Conservation (phyloP, 2,797 vertebrate genomes). For the Arctocebus calabarensis region DNA sequence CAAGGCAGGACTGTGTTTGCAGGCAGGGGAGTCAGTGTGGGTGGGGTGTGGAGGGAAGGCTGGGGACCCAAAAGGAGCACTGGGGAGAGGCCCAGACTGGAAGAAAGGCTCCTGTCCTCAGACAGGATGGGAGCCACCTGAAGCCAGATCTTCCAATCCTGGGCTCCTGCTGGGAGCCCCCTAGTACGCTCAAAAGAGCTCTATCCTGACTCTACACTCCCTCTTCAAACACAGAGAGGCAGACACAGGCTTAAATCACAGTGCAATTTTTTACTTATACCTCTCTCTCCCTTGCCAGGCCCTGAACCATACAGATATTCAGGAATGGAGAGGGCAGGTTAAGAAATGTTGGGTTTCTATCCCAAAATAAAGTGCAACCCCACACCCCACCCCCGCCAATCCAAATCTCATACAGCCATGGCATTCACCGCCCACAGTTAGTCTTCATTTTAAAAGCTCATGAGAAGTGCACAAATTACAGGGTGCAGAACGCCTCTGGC, state of each 20-base stretch:
- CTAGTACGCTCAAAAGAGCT: background rate
- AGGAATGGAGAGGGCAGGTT: background rate
- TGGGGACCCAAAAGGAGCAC: background rate
- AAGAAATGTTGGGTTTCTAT: background rate
- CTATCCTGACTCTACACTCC: background rate
- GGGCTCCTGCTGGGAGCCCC: background rate
- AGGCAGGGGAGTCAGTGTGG: accelerated
- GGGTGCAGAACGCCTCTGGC: background rate
- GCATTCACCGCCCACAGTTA: background rate
- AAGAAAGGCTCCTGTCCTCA: background rate
- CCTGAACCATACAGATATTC: background rate
- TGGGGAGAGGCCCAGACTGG: background rate
- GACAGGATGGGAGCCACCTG: background rate
- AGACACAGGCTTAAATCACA: background rate
- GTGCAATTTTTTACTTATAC: background rate
- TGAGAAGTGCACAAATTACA: background rate
- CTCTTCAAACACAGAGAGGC: background rate
- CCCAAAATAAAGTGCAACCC: background rate
- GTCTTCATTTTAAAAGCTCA: constrained; percentile 1
- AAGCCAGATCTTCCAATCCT: background rate
- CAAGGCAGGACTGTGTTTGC: background rate
- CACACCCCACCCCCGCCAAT: background rate
- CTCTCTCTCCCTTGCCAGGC: background rate
- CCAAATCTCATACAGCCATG: background rate
- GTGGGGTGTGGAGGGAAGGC: background rate